Evolutionary conservation across 2,797 vertebrate genomes (phyloP), one percentile per base, ranked within the genome.

Genomic region (Telmatherina bonti): DNA sequence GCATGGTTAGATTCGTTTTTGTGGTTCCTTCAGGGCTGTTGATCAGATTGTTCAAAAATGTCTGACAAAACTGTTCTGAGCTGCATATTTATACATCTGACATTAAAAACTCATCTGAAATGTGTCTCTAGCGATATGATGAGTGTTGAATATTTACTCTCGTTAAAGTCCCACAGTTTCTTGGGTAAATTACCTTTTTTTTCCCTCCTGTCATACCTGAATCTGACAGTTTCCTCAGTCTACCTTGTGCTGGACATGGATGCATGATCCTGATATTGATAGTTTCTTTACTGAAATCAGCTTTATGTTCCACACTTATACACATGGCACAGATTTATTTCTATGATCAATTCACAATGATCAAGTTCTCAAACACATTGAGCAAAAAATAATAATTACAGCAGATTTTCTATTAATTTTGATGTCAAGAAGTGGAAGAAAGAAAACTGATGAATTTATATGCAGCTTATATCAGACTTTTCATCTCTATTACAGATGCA

Each of bases 401-500:
- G 8, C 7, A 60, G 29, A 33, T 74, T 57, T 43, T 16, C 67
- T 24, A 73, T 80, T 5, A 77, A 74, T 15, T 29, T 38, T 35
- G 18, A 67, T 13, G 26, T 57, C n/a, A n/a, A 16, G 62, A 56
- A 26, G 41, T 38, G 53, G 62, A 76, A 45, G 62, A 70, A 74
- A 60, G n/a, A 62, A 67, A 65, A 70, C 67, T 82, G 67, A 80
- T 58, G 33, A 82, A 52, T 78, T 72, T 86, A 81, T 88, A 71
- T 82, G 36, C 54, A 72, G 82, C 80, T 52, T 72, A 75, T 77
- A 75, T 35, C 77, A 74, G 70, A 86, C 80, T 84, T 82, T 69
- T 67, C 78, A 71, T 73, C 53, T 65, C 74, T 74, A 87, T 90
- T 86, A 83, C 80, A 24, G 79, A 74, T 55, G 83, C 65, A 85